phyloP scores from a whole-genome alignment of 1,140 invertebrate species.

The Trichoplusia ni region DNA sequence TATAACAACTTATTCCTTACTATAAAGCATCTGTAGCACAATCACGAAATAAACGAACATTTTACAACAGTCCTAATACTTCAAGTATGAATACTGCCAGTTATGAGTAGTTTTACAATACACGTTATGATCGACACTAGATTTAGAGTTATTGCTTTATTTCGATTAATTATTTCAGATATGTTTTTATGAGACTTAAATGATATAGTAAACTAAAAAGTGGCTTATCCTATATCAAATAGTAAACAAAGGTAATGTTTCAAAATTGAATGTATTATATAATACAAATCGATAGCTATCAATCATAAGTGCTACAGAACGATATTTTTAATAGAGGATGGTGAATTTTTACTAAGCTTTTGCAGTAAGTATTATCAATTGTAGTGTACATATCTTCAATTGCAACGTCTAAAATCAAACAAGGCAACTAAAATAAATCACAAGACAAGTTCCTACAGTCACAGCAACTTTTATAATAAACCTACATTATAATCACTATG shows the following conservation, averaged over 20 bases:
- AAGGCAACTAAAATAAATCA: constrained; percentile 33
- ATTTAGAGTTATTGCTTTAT: constrained; percentile 12
- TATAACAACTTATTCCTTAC: constrained; percentile 15
- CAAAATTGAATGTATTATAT: no score
- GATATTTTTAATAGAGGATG: neutral
- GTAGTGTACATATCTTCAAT: no score
- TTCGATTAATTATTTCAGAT: constrained; percentile 10
- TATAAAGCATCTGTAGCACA: constrained; percentile 29
- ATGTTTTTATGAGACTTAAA: constrained; percentile 23
- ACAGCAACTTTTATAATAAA: constrained; percentile 40
- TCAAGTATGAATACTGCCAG: constrained; percentile 24
- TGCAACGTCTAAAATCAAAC: constrained; percentile 19
- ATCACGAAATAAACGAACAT: constrained; percentile 12
- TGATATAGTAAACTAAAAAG: constrained; percentile 13
- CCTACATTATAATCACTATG: constrained; percentile 37
- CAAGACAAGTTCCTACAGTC: constrained; percentile 39
- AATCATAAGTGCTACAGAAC: constrained; percentile 15
- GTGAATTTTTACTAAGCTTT: neutral
- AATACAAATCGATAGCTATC: neutral
- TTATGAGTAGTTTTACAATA: neutral
- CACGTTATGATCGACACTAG: constrained; percentile 12
- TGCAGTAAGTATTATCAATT: no score
- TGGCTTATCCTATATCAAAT: neutral
- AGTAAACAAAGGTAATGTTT: no score
- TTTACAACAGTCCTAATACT: constrained; percentile 23